These are phyloP conservation scores for Drosophila birchii DNA, from an alignment of 2,888 invertebrate genomes.

Conservation along the genomic window DNA sequence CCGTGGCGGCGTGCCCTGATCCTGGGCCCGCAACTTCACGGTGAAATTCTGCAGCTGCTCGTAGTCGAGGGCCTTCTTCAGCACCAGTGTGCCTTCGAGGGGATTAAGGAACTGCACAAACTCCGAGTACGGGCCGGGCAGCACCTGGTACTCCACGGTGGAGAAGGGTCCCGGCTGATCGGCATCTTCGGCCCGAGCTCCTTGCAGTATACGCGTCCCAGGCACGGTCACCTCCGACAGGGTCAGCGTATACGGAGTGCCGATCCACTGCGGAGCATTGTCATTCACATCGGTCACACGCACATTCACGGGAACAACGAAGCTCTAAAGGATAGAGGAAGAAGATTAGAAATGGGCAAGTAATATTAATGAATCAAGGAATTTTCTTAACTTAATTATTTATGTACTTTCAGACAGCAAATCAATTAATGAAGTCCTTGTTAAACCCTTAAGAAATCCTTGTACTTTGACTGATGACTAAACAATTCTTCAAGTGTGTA, in stretches of 20 bases:
- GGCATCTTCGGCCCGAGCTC: constrained; percentile 91
- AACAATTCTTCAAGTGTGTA: constrained; percentile 17
- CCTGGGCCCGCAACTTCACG: constrained; percentile 90
- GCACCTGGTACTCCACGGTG: constrained; percentile 92
- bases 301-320: constrained; percentile 84
- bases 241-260: constrained; percentile 92
- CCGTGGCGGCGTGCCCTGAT: constrained; percentile 92
- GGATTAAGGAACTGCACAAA: constrained; percentile 94
- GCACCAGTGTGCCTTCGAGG: constrained; percentile 92
- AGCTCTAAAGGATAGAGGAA: constrained; percentile 76
- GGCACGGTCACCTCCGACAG: constrained; percentile 92
- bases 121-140: constrained; percentile 92
- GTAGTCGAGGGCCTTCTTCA: constrained; percentile 92
- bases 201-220: constrained; percentile 90
- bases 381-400: neutral
- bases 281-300: constrained; percentile 96
- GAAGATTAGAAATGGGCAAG: neutral
- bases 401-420: neutral
- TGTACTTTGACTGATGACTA: neutral
- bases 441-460: neutral
- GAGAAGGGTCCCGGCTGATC: constrained; percentile 96
- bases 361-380: too few species aligned
- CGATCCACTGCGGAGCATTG: constrained; percentile 93
- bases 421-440: neutral
- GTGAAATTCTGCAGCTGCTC: constrained; percentile 92